Percentiles rank a stretch among this genome's conserved stretches.
phyloP scores from a whole-genome alignment of 2,888 invertebrate species.

The Petrolisthes manimaculis region DNA sequence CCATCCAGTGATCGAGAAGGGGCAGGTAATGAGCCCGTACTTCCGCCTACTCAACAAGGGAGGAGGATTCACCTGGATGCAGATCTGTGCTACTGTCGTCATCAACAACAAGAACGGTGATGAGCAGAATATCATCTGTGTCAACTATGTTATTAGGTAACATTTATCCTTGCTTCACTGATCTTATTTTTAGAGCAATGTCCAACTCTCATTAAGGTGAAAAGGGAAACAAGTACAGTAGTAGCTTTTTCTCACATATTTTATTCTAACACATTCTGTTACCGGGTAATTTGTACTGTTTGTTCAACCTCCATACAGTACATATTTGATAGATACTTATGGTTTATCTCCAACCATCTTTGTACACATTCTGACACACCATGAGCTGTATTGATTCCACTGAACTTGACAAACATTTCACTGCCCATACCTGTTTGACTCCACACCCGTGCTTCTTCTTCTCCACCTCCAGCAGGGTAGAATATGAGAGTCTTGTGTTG shows the following conservation, averaged over 20 bases:
- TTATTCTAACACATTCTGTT: background rate
- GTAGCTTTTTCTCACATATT: background rate
- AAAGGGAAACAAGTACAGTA: background rate
- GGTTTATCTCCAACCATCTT: too few species aligned
- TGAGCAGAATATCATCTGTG: slow-evolving; percentile 96
- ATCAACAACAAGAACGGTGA: slow-evolving; percentile 96
- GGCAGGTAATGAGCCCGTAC: slow-evolving; percentile 95
- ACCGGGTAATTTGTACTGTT: too few species aligned
- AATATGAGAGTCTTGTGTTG: slow-evolving; percentile 58
- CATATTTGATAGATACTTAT: too few species aligned
- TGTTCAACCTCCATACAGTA: too few species aligned
- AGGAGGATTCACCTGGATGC: slow-evolving; percentile 96
- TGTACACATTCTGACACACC: too few species aligned
- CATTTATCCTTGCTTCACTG: background rate
- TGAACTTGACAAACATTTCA: too few species aligned
- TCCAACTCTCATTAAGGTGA: background rate
- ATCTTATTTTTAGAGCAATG: background rate
- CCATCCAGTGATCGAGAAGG: slow-evolving; percentile 89
- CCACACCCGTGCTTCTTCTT: background rate
- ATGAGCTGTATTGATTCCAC: too few species aligned
- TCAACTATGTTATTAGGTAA: slow-evolving; percentile 96
- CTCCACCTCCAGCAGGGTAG: slow-evolving; percentile 39
- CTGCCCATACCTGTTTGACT: too few species aligned
- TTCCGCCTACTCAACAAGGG: slow-evolving; percentile 93
- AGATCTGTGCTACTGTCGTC: slow-evolving; percentile 96